A percentile compares a stretch with the other conserved stretches of the same genome.
phyloP scores from a whole-genome alignment of 2,113 vertebrate genomes.

The Etia nguti region DNA sequence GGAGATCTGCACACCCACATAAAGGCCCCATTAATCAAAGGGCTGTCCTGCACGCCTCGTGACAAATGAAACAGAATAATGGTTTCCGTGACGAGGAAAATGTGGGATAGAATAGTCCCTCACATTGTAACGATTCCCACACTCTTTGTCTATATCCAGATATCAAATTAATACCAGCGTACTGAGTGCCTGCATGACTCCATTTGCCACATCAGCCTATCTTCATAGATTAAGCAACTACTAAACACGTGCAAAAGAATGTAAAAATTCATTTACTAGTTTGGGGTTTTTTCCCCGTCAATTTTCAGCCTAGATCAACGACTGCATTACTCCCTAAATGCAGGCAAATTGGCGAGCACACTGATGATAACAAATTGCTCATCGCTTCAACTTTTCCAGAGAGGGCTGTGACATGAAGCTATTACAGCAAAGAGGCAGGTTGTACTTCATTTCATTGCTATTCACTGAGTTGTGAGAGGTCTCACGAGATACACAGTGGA shows the following conservation, averaged over 20 bases:
- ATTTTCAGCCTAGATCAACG: background rate
- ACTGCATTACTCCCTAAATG: conserved; percentile 2
- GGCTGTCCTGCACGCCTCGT: conserved; percentile 38
- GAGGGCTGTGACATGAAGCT: background rate
- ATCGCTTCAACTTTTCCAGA: background rate
- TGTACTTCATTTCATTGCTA: conserved; percentile 29
- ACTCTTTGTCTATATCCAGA: background rate
- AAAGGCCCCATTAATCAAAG: conserved; percentile 62
- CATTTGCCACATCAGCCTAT: background rate
- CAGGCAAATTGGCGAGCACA: conserved; percentile 18
- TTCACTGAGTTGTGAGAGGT: background rate
- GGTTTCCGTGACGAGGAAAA: conserved; percentile 50
- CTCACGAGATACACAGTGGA: background rate
- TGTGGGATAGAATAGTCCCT: conserved; percentile 4
- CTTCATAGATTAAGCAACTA: conserved; percentile 22
- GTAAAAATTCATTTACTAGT: conserved; percentile 1
- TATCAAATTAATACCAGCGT: conserved; percentile 43
- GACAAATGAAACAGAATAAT: conserved; percentile 71
- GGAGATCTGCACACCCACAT: conserved; percentile 37
- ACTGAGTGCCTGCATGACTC: background rate
- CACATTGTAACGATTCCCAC: background rate
- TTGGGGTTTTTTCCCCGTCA: background rate
- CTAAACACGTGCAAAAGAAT: background rate
- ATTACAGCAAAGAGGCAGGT: conserved; percentile 12
- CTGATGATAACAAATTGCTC: conserved; percentile 30